A percentile compares a stretch with the other conserved stretches of the same genome.
Evolutionary conservation across 2,113 vertebrate genomes (phyloP).

Genomic region (Hippocampus abdominalis): DNA sequence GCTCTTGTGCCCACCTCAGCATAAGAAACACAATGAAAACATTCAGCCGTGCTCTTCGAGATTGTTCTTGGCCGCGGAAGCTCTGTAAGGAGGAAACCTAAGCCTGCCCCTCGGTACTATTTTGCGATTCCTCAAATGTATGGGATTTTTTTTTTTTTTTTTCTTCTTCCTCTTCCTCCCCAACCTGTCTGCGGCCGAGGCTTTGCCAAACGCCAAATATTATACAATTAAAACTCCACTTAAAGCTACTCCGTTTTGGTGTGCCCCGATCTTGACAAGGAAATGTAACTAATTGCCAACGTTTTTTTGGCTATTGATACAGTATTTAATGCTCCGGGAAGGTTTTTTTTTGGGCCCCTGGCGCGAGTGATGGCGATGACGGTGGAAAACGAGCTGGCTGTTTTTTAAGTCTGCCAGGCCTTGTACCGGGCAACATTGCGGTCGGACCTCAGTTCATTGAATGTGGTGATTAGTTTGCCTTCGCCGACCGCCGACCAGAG

Average conservation of each 20-base stretch:
- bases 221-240: slow-evolving; percentile 58
- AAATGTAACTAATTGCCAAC: slow-evolving; percentile 49
- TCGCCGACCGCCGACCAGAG: slow-evolving; percentile 59
- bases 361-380: slow-evolving; percentile 41
- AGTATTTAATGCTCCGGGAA: slow-evolving; percentile 46
- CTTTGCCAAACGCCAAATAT: slow-evolving; percentile 50
- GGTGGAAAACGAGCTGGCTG: slow-evolving; percentile 52
- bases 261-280: slow-evolving; percentile 19
- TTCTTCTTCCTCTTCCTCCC: no score
- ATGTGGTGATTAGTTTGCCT: slow-evolving; percentile 66
- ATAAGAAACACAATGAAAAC: slow-evolving; percentile 75
- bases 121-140: slow-evolving; percentile 66
- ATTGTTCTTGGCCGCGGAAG: slow-evolving; percentile 73
- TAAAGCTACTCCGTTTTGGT: slow-evolving; percentile 34
- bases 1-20: slow-evolving; percentile 67
- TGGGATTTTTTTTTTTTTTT: slow-evolving; percentile 54
- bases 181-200: slow-evolving; percentile 51
- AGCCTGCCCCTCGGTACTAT: slow-evolving; percentile 65
- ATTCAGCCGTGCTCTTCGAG: slow-evolving; percentile 68
- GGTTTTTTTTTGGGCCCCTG: slow-evolving; percentile 25
- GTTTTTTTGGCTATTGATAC: slow-evolving; percentile 37
- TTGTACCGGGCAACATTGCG: slow-evolving; percentile 50
- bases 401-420: slow-evolving; percentile 52
- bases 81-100: slow-evolving; percentile 67
- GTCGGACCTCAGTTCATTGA: slow-evolving; percentile 55